Conservation (phyloP, 1,140 invertebrate species). For the Microplitis demolitor region DNA sequence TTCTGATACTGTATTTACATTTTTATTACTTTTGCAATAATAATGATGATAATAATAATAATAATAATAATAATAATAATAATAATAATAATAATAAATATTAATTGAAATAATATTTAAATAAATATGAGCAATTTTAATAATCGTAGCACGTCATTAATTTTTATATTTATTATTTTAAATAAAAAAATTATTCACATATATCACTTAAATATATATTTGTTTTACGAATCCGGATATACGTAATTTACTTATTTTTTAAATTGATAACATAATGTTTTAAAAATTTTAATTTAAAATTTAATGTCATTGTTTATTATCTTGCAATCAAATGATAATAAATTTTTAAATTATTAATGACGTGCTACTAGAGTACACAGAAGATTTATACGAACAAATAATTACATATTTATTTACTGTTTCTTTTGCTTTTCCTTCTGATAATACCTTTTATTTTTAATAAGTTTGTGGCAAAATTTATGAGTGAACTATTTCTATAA, state of each 20-base stretch:
- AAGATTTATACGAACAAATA: too few species aligned
- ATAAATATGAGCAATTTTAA: not conserved
- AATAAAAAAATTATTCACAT: not conserved
- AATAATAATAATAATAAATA: conserved; percentile 3
- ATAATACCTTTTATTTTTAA: not conserved
- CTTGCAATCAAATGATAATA: too few species aligned
- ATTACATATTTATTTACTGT: not conserved
- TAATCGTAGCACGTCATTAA: not conserved
- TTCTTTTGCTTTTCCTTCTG: not conserved
- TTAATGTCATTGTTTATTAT: too few species aligned
- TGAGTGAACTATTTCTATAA: too few species aligned
- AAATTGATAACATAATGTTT: too few species aligned
- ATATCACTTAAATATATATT: not conserved
- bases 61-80: not conserved
- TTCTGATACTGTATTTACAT: conserved; percentile 51
- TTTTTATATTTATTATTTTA: too few species aligned
- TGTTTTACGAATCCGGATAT: too few species aligned
- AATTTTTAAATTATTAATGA: too few species aligned
- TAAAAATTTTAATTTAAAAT: too few species aligned
- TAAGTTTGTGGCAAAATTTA: too few species aligned
- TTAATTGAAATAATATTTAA: not conserved
- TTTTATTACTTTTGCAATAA: conserved; percentile 48
- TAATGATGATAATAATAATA: conserved; percentile 26
- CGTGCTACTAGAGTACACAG: not conserved
- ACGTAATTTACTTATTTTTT: too few species aligned